A percentile compares a stretch with the other conserved stretches of the same genome.
phyloP scores from a whole-genome alignment of 1,140 invertebrate species.

The Goniozus legneri region DNA sequence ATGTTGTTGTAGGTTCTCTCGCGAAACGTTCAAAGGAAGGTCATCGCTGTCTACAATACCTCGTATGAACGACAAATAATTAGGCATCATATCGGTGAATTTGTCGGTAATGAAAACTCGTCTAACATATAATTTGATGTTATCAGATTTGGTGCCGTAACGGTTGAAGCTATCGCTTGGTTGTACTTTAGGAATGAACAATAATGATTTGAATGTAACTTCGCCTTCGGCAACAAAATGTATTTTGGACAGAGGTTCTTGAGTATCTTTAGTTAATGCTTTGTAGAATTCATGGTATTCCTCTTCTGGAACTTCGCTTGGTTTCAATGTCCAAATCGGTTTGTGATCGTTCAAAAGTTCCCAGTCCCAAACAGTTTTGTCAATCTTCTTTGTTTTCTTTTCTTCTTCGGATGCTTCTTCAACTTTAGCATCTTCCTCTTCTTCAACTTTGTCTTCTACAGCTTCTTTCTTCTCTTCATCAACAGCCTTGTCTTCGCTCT shows the following conservation, averaged over 20 bases:
- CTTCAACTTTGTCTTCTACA: constrained; percentile 47
- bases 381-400: constrained; percentile 80
- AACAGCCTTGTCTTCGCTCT: constrained; percentile 56
- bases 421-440: constrained; percentile 59
- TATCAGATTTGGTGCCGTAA: constrained; percentile 91
- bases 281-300: constrained; percentile 97
- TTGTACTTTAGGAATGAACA: constrained; percentile 88
- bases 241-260: constrained; percentile 82
- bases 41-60: constrained; percentile 99
- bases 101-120: constrained; percentile 99
- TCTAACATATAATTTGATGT: constrained; percentile 95
- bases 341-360: constrained; percentile 93
- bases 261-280: constrained; percentile 85
- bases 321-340: constrained; percentile 95
- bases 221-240: constrained; percentile 98
- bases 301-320: constrained; percentile 77
- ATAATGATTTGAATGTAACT: constrained; percentile 94
- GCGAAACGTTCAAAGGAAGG: constrained; percentile 95
- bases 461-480: constrained; percentile 69
- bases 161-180: constrained; percentile 92
- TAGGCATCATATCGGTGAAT: constrained; percentile 99
- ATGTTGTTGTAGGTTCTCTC: constrained; percentile 98
- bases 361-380: constrained; percentile 99
- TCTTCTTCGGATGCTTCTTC: constrained; percentile 62
- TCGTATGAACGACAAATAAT: constrained; percentile 90